Percentiles rank a stretch among this genome's conserved stretches.
Conservation (phyloP, 2,888 invertebrate genomes). For the Tanypteryx hageni region DNA sequence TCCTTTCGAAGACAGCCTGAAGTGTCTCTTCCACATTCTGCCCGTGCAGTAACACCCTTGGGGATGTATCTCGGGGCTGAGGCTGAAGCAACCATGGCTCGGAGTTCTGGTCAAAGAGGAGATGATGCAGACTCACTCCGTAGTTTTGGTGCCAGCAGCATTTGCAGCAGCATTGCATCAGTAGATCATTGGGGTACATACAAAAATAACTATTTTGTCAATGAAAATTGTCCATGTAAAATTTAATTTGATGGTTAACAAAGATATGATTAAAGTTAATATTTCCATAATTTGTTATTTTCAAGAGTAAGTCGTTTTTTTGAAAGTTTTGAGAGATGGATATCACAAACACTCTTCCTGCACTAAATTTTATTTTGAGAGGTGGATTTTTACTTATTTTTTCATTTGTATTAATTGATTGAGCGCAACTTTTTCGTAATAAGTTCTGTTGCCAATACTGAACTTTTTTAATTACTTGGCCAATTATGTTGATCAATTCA, state of each 20-base stretch:
- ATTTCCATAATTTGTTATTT: neutral
- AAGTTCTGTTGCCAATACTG: too few species aligned
- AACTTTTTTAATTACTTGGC: too few species aligned
- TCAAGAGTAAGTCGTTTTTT: too few species aligned
- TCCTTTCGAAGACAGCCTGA: conserved; percentile 38
- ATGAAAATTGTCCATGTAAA: neutral
- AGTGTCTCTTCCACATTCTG: neutral
- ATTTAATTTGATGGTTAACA: neutral
- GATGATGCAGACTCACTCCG: conserved; percentile 87
- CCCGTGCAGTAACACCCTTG: conserved; percentile 22
- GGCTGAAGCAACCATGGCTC: conserved; percentile 47
- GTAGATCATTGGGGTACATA: conserved; percentile 70
- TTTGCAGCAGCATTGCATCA: conserved; percentile 85
- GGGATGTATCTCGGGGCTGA: conserved; percentile 43
- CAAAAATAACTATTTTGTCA: neutral
- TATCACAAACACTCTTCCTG: too few species aligned
- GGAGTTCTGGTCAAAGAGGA: conserved; percentile 72
- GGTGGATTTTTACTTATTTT: too few species aligned
- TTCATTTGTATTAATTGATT: too few species aligned
- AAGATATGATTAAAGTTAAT: neutral
- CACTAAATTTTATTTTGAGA: too few species aligned
- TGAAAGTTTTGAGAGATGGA: too few species aligned
- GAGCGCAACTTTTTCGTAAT: too few species aligned
- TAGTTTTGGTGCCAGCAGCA: conserved; percentile 80
- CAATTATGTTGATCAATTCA: too few species aligned